Evolutionary conservation across 2,797 vertebrate genomes (phyloP).

Genomic region (Xyrichtys novacula): DNA sequence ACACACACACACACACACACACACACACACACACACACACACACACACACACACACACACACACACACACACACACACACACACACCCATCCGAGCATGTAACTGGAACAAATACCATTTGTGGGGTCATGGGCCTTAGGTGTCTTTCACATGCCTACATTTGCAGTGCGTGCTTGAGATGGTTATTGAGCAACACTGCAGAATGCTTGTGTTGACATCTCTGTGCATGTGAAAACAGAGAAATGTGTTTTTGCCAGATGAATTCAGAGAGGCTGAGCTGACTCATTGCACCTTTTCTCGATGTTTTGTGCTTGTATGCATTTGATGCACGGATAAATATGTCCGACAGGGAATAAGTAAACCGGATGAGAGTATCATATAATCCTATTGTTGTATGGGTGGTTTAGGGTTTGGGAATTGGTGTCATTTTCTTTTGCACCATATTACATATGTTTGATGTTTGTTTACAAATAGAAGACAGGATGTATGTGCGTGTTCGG

Average conservation of each 20-base stretch:
- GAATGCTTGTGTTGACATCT: constrained; percentile 37
- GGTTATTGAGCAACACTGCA: constrained; percentile 16
- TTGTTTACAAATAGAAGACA: neutral
- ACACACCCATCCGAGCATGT: constrained; percentile 20
- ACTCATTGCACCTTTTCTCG: constrained; percentile 51
- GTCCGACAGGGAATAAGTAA: constrained; percentile 11
- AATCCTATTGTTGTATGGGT: constrained; percentile 6
- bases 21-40: neutral
- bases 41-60: neutral
- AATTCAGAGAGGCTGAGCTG: constrained; percentile 30
- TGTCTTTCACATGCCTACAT: constrained; percentile 36
- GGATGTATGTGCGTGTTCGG: neutral
- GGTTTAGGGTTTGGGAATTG: neutral
- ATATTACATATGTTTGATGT: neutral
- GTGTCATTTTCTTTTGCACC: neutral
- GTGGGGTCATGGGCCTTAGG: constrained; percentile 36
- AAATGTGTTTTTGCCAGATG: constrained; percentile 17
- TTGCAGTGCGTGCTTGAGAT: constrained; percentile 20
- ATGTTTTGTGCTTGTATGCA: constrained; percentile 6
- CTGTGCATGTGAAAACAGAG: constrained; percentile 24
- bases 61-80: neutral
- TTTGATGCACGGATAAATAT: constrained; percentile 18
- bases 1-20: neutral
- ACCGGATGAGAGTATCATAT: neutral
- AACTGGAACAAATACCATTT: constrained; percentile 41